These are phyloP conservation scores for Corapipo altera DNA, from an alignment of 2,113 vertebrate species.

Conservation along the genomic window DNA sequence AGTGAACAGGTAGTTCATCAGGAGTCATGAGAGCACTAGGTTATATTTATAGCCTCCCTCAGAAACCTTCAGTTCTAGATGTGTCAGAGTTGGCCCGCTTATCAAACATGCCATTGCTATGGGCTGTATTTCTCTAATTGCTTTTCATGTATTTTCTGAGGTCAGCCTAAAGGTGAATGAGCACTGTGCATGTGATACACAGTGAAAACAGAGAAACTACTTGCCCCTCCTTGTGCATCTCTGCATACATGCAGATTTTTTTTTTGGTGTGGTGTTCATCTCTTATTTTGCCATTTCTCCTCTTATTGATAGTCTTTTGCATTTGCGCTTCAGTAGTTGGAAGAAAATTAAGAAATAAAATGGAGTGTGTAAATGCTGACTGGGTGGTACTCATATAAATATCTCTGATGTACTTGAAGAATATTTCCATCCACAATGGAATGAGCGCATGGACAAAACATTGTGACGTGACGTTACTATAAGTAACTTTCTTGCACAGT, in stretches of 20 bases:
- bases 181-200: accelerated
- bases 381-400: background rate
- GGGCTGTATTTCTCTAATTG: background rate
- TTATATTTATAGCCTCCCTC: background rate
- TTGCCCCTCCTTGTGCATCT: background rate
- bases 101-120: background rate
- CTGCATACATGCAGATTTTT: background rate
- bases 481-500: background rate
- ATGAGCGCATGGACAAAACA: background rate
- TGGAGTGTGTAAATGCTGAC: background rate
- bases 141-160: background rate
- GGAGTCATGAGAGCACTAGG: background rate
- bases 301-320: background rate
- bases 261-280: background rate
- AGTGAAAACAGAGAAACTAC: background rate
- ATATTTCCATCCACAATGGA: background rate
- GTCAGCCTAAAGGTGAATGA: background rate
- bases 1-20: background rate
- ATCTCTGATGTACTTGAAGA: background rate
- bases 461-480: background rate
- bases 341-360: background rate
- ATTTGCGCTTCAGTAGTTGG: background rate
- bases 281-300: background rate
- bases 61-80: background rate
- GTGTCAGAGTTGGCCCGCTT: background rate